These are phyloP conservation scores for Zapus hudsonius DNA, from an alignment of 2,113 vertebrate genomes.

Conservation along the genomic window DNA sequence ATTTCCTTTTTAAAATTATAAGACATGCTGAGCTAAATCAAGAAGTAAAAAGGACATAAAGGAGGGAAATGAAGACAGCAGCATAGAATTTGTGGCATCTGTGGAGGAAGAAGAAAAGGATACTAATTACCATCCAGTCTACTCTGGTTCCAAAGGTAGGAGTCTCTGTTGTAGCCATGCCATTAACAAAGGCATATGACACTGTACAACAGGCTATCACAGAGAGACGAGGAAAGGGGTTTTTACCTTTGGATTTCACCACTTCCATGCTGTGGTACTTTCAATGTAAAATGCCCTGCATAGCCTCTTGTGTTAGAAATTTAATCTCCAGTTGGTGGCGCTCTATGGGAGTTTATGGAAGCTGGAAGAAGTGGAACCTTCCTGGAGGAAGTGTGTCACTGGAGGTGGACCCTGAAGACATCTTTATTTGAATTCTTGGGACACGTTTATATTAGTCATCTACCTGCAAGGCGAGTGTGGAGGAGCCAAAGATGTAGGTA, in stretches of 20 bases:
- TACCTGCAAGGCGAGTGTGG: slow-evolving; percentile 44
- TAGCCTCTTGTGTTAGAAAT: too few species aligned
- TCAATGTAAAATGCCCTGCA: too few species aligned
- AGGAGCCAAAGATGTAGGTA: slow-evolving; percentile 62
- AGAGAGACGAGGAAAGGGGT: not conserved
- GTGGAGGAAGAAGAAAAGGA: not conserved
- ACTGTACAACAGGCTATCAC: not conserved
- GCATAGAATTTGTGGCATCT: not conserved
- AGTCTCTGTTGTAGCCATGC: not conserved
- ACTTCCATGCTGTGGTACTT: too few species aligned
- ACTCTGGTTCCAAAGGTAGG: not conserved
- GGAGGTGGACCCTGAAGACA: too few species aligned
- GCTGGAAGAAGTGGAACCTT: too few species aligned
- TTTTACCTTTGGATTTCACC: not conserved
- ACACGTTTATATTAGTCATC: not conserved
- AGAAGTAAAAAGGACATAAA: not conserved
- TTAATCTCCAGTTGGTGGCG: too few species aligned
- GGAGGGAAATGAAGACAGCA: not conserved
- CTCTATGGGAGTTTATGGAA: too few species aligned
- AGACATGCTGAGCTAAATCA: slow-evolving; percentile 37
- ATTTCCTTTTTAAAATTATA: not conserved
- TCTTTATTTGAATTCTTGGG: slow-evolving; percentile 11
- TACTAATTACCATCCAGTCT: not conserved
- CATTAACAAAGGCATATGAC: not conserved
- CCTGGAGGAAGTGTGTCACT: too few species aligned